Base-by-base conservation (phyloP, 2,113 vertebrate genomes). In the Echinops telfairi region DNA sequence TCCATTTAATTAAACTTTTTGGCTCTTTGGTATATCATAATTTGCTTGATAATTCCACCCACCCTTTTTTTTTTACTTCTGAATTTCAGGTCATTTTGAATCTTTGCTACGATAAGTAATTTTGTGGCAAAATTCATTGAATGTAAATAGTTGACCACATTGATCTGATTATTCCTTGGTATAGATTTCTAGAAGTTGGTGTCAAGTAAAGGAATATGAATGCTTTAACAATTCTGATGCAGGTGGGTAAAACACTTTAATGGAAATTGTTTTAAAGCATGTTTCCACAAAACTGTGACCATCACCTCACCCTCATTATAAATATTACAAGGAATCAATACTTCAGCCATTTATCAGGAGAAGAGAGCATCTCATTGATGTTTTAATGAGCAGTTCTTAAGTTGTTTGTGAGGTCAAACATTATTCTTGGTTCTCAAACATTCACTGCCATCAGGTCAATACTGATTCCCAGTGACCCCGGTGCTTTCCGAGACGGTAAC, bases 261-360 rank as follows among this genome's bases (percentile, higher is more conserved):
- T 85, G 62, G 36, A 64, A 66, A 88, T 7, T 64, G 40, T 75
- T 91, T 82, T 84, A 84, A 71, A 8, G 53, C 76, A 15, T 15
- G 73, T 83, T 68, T 86, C 40, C 43, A 40, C 14, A 77, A 57
- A 95, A n/a, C 0, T 27, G 43, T 71, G 53, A 79, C 43, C 12
- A 31, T 81, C 19, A 58, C 29, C 8, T 76, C 27, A 81, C 22
- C 9, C 40, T 85, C 62, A 70, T 82, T 64, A 60, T 38, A 27
- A 77, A 92, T 82, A 77, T 68, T 82, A 17, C 25, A 87, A 90
- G 19, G 58, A 25, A 76, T 86, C 81, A 40, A 43, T 75, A 47
- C 19, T 77, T 94, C 62, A 92, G 22, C 22, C 68, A 25, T 79
- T 79, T 79, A 23, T 16, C 43, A 71, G 36, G 53, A 38, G 10